Evolutionary conservation across 2,113 vertebrate genomes (phyloP), one percentile per base, ranked within the genome.

Genomic region (Gymnorhina tibicen): DNA sequence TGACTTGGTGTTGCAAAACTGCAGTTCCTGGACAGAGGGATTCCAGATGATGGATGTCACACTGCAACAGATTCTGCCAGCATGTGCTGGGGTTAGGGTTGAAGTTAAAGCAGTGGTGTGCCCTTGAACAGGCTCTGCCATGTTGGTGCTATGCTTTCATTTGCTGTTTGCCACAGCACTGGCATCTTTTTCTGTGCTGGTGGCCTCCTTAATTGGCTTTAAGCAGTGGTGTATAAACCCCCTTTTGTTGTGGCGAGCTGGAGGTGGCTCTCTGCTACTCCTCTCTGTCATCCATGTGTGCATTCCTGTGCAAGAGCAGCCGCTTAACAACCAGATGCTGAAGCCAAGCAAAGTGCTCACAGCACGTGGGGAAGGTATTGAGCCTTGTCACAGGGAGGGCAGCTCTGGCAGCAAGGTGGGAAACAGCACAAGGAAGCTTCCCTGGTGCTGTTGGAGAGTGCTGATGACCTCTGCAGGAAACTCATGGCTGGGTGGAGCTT

Each of bases 281-380:
- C 22, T 62, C 5, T 35, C 24, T 76, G 76, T 69, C 32, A 60
- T 44, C 67, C 28, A 0, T 30, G 14, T 4, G 20, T 76, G 32
- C 26, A 32, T 90, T 87, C 74, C 37, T 2, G 9, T 49, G 41
- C 63, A 73, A 82, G 49, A 82, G 67, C 33, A 88, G 72, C 46
- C 0, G 0, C 52, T 42, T 12, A 88, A 66, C 32, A 73, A 11
- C 26, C 16, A 15, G 76, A 66, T 0, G 1, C 50, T 74, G 75
- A 62, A 58, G 78, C 79, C 63, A 58, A 76, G 41, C 7, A 18
- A 37, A 53, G 60, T 30, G 55, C 60, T 89, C 26, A 9, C 67
- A 80, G 70, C 52, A 26, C 0, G 1, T 32, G 26, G 1, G 3
- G 52, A 84, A 52, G 52, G 42, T 0, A 0, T 20, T 62, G 63